These are phyloP conservation scores for Lutjanus erythropterus DNA, from an alignment of 2,113 vertebrate species.

Conservation along the genomic window DNA sequence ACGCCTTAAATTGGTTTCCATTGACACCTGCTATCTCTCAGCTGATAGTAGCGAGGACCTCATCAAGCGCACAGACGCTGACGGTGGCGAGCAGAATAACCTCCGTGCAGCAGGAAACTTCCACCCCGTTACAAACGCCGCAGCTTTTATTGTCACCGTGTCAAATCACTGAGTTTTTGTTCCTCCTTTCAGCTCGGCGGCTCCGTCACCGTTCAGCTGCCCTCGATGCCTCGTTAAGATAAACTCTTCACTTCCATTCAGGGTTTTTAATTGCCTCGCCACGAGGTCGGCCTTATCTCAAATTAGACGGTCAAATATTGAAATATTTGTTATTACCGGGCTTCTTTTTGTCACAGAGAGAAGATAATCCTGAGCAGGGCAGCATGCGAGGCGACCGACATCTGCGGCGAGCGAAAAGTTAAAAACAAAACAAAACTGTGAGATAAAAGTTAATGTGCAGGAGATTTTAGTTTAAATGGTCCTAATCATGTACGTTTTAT, in stretches of 20 bases:
- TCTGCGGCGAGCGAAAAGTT: not conserved
- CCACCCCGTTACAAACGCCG: not conserved
- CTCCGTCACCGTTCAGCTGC: not conserved
- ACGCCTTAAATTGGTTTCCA: constrained; percentile 79
- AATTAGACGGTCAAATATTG: constrained; percentile 55
- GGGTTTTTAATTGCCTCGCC: constrained; percentile 57
- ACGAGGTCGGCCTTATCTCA: constrained; percentile 54
- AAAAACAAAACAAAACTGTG: too few relatives aligned
- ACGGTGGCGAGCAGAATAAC: constrained; percentile 44
- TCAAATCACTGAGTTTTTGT: constrained; percentile 39
- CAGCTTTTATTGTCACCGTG: constrained; percentile 3
- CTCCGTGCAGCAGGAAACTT: constrained; percentile 9
- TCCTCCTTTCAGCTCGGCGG: not conserved
- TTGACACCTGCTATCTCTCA: constrained; percentile 80
- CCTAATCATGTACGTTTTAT: not conserved
- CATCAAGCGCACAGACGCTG: constrained; percentile 68
- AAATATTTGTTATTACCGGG: constrained; percentile 55
- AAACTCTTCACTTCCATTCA: constrained; percentile 37
- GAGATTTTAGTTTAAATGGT: not conserved
- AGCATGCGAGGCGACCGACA: not conserved
- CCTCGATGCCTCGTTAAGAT: constrained; percentile 54
- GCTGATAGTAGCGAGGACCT: constrained; percentile 75
- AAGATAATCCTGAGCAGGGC: constrained; percentile 16
- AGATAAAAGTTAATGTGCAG: not conserved
- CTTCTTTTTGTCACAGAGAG: constrained; percentile 19